Evolutionary conservation across 2,888 invertebrate genomes (phyloP).

Genomic region (Diadromus collaris): DNA sequence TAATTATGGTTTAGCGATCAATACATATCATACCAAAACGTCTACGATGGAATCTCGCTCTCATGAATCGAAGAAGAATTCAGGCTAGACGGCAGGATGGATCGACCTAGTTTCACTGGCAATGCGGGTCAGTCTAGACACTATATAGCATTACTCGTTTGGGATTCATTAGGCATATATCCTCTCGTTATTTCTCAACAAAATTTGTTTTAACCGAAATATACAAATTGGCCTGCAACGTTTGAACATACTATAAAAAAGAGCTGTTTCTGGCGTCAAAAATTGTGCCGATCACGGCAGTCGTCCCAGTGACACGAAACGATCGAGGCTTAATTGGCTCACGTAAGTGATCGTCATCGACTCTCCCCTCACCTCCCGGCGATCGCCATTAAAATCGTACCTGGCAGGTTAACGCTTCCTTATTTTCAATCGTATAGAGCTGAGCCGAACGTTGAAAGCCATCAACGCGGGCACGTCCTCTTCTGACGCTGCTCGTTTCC

Average conservation of each 20-base stretch:
- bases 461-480: conserved; percentile 60
- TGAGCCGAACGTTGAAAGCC: conserved; percentile 62
- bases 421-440: conserved; percentile 71
- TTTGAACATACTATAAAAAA: background rate
- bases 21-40: too few relatives aligned
- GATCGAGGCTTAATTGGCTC: conserved; percentile 44
- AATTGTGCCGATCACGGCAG: background rate
- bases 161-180: too few relatives aligned
- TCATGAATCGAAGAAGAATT: too few relatives aligned
- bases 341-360: conserved; percentile 34
- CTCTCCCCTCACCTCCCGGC: conserved; percentile 11
- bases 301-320: background rate
- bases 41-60: too few relatives aligned
- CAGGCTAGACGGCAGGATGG: too few relatives aligned
- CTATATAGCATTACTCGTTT: too few relatives aligned
- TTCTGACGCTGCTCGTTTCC: conserved; percentile 62
- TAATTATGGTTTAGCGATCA: too few relatives aligned
- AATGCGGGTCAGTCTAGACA: too few relatives aligned
- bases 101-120: too few relatives aligned
- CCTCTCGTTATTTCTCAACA: too few relatives aligned
- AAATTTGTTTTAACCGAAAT: background rate
- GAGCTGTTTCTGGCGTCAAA: background rate
- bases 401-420: conserved; percentile 61
- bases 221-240: background rate
- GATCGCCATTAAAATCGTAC: conserved; percentile 51